Base-by-base conservation (phyloP, 2,113 vertebrate species). In the Microcebus griseorufus region DNA sequence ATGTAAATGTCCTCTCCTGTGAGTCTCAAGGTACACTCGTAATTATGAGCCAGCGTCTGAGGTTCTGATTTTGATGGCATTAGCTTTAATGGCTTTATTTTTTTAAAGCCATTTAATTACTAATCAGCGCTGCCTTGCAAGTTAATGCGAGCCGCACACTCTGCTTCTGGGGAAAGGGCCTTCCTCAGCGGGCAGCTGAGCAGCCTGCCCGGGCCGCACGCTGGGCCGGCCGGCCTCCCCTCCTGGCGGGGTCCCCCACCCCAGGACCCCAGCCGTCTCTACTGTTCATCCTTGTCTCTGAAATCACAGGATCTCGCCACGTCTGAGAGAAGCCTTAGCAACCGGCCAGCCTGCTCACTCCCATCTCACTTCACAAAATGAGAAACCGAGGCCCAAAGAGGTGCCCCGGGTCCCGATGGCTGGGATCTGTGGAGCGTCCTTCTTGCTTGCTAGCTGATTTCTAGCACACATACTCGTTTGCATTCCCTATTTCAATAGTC, bases 51-150 rank as follows among this genome's bases (percentile, higher is more conserved):
- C 81, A 87, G 94, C 13, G 29, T 97, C 75, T 96, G 97, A 98
- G 97, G 95, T 98, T 98, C 98, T 98, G 96, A 97, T 98, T 98
- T 98, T 98, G 98, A 98, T 98, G 97, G 96, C 98, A 98, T 98
- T 98, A 97, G 97, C 79, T 96, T 97, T 98, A 98, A 98, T 98
- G 98, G 98, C 95, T 98, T 98, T 98, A 97, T 98, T 97, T 97
- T 97, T 94, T 96, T 32, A 0, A 97, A 98, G 97, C 97, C 80
- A 1, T 97, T 98, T 99, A 99, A 98, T 98, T 95, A 98, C 97
- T 98, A 98, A 98, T 98, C 98, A 98, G 98, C 91, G 97, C 97
- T 97, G 95, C 97, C 97, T 95, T 0, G 48, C 97, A 45, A 95
- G 94, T 96, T 96, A 93, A 98, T 95, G 65, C 7, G 62, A 69